These are phyloP conservation scores for Festucalex cinctus DNA, from an alignment of 2,113 vertebrate genomes.

Conservation along the genomic window DNA sequence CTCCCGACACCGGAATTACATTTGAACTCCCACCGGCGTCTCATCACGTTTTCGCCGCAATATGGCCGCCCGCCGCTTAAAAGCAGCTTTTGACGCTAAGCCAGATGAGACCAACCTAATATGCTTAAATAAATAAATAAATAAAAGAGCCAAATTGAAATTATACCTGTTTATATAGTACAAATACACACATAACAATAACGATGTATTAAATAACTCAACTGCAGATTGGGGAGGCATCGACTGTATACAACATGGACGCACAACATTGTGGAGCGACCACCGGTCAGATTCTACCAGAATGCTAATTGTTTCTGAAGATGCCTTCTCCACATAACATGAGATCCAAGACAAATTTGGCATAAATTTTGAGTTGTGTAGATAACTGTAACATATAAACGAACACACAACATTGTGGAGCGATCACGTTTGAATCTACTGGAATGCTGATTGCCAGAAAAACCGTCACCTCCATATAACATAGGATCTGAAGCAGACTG, in stretches of 20 bases:
- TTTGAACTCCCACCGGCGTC: slow-evolving; percentile 56
- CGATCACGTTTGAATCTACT: no score
- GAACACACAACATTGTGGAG: no score
- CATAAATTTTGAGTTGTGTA: no score
- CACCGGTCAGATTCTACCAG: not conserved
- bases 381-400: no score
- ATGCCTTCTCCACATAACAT: no score
- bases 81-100: slow-evolving; percentile 28
- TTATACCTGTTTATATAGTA: not conserved
- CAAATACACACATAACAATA: not conserved
- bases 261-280: not conserved
- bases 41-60: slow-evolving; percentile 29
- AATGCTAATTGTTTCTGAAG: no score
- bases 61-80: slow-evolving; percentile 46
- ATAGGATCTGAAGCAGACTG: no score
- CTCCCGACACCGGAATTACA: slow-evolving; percentile 53
- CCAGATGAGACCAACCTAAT: not conserved
- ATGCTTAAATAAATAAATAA: not conserved
- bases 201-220: not conserved
- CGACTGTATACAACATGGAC: not conserved
- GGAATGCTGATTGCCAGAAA: no score
- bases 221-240: not conserved
- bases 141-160: not conserved
- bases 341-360: no score
- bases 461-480: no score